phyloP scores from a whole-genome alignment of 1,140 invertebrate genomes.

The Penaeus indicus region DNA sequence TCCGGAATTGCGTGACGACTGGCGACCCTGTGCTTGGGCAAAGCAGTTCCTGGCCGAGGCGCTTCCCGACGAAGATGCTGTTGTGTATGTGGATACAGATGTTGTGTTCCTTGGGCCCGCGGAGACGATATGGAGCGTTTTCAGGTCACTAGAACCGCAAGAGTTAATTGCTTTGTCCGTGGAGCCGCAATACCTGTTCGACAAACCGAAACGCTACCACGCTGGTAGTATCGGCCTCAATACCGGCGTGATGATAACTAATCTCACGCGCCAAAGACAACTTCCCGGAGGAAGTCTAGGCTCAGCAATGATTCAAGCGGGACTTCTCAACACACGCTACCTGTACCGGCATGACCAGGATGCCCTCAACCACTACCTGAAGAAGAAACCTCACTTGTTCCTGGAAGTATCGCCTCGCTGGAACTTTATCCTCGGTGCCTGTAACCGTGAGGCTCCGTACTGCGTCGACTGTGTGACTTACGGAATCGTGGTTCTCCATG shows the following conservation, averaged over 20 bases:
- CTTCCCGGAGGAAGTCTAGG: neutral
- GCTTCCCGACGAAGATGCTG: constrained; percentile 30
- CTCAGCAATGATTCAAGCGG: constrained; percentile 1
- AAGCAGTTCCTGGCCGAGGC: constrained; percentile 40
- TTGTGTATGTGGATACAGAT: constrained; percentile 40
- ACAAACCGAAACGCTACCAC: constrained; percentile 3
- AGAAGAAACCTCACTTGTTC: constrained; percentile 17
- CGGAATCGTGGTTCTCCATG: constrained; percentile 11
- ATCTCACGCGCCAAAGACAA: constrained; percentile 32
- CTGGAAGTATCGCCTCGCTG: constrained; percentile 24
- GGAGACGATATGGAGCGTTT: constrained; percentile 36
- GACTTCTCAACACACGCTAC: neutral
- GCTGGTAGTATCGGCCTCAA: constrained; percentile 38
- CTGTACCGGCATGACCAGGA: constrained; percentile 38
- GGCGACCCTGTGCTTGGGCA: constrained; percentile 37
- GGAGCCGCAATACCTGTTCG: constrained; percentile 42
- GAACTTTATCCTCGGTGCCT: constrained; percentile 34
- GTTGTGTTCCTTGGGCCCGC: constrained; percentile 40
- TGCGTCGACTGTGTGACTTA: constrained; percentile 10
- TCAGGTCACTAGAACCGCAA: neutral
- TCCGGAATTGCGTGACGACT: neutral
- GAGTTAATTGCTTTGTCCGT: constrained; percentile 19
- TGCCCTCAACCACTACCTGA: constrained; percentile 35
- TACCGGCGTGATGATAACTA: constrained; percentile 41
- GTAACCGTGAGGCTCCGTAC: neutral